These are phyloP conservation scores for Meloidogyne floridensis DNA, from an alignment of 1,140 invertebrate genomes.

Conservation along the genomic window DNA sequence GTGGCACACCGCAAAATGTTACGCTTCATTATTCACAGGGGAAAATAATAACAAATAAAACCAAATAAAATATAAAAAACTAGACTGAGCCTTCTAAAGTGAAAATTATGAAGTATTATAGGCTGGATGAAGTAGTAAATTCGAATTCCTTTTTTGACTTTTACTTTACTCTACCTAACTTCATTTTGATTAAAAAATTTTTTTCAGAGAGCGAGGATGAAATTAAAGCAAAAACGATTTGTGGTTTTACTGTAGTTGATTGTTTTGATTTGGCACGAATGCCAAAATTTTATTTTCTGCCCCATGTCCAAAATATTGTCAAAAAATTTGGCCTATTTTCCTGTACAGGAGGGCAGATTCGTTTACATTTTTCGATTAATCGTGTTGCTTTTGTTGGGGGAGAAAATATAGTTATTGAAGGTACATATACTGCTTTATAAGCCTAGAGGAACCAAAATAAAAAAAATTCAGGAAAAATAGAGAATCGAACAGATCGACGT, in stretches of 20 bases:
- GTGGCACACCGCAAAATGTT: too few species aligned
- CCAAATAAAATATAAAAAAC: too few species aligned
- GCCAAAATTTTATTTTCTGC: constrained; percentile 36
- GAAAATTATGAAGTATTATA: too few species aligned
- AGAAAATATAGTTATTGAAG: constrained; percentile 45
- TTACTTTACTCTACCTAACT: background rate
- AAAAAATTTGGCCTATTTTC: constrained; percentile 47
- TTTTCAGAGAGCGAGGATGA: constrained; percentile 29
- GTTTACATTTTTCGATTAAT: constrained; percentile 40
- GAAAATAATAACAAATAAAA: too few species aligned
- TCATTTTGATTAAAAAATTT: background rate
- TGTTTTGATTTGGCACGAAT: constrained; percentile 37
- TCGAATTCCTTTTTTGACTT: background rate
- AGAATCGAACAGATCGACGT: constrained; percentile 44
- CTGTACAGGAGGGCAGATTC: constrained; percentile 31
- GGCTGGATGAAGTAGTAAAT: background rate
- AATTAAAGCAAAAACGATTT: constrained; percentile 23
- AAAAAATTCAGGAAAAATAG: constrained; percentile 31
- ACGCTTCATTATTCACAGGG: too few species aligned
- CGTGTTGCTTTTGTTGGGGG: constrained; percentile 43
- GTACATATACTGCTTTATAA: background rate
- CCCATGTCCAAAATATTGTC: constrained; percentile 29
- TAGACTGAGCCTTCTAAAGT: too few species aligned
- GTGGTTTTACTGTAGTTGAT: constrained; percentile 41
- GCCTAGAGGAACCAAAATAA: background rate